phyloP scores from a whole-genome alignment of 2,797 vertebrate species.

The Spondyliosoma cantharus region DNA sequence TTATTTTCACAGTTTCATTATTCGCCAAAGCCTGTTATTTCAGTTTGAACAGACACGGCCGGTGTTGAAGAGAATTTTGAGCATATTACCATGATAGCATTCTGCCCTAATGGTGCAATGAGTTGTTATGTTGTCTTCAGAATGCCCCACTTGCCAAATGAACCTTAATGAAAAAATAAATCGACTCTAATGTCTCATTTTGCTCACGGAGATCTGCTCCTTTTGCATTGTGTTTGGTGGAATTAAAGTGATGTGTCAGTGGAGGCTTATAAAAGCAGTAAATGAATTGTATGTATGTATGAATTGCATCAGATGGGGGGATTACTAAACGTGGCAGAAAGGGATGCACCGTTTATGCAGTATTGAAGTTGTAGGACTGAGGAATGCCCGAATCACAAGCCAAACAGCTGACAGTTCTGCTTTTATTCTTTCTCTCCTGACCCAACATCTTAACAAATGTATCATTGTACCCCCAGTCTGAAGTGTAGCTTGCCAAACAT shows the following conservation, averaged over 20 bases:
- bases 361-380: background rate
- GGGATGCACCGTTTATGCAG: background rate
- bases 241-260: background rate
- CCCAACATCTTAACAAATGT: no score
- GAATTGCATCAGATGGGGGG: background rate
- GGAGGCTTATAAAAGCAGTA: background rate
- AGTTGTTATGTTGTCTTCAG: constrained; percentile 18
- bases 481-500: no score
- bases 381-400: no score
- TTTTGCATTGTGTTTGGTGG: constrained; percentile 2
- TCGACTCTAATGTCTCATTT: constrained; percentile 1
- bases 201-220: constrained; percentile 12
- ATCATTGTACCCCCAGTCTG: no score
- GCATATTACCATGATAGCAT: constrained; percentile 3
- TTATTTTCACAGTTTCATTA: background rate
- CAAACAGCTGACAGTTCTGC: background rate
- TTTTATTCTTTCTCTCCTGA: no score
- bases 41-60: constrained; percentile 9
- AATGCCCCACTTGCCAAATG: constrained; percentile 16
- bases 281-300: no score
- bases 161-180: constrained; percentile 10
- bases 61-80: background rate
- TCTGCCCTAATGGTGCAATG: constrained; percentile 24
- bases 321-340: background rate
- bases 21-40: constrained; percentile 15